phyloP scores from a whole-genome alignment of 2,888 invertebrate species.

The Microplitis deprimator region DNA sequence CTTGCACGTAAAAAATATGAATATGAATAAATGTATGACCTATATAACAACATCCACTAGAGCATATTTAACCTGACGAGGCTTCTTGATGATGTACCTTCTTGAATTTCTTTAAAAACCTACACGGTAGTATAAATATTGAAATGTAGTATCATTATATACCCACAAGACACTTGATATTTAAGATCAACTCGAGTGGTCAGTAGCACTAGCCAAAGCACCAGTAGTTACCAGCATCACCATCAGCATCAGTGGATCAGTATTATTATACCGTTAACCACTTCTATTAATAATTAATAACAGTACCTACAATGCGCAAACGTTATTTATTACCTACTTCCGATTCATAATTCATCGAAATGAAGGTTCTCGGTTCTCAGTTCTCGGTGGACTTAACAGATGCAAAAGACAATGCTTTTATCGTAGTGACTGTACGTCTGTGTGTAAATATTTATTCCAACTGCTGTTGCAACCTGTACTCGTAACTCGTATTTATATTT shows the following conservation, averaged over 20 bases:
- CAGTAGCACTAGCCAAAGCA: constrained; percentile 21
- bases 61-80: background rate
- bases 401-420: constrained; percentile 36
- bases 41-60: background rate
- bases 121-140: constrained; percentile 12
- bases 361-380: background rate
- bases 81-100: background rate
- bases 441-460: background rate
- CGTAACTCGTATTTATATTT: background rate
- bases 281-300: constrained; percentile 42
- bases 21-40: background rate
- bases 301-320: constrained; percentile 32
- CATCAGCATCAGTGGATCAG: background rate
- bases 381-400: background rate
- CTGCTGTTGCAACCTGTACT: background rate
- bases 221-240: background rate
- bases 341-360: constrained; percentile 34
- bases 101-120: constrained; percentile 1
- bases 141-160: constrained; percentile 30
- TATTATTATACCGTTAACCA: constrained; percentile 34
- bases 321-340: constrained; percentile 35
- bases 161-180: constrained; percentile 39
- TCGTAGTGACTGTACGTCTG: too few relatives aligned
- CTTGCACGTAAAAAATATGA: too few relatives aligned
- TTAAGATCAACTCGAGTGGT: constrained; percentile 39